Evolutionary conservation across 2,797 vertebrate genomes (phyloP).

Genomic region (Sardinella longiceps): DNA sequence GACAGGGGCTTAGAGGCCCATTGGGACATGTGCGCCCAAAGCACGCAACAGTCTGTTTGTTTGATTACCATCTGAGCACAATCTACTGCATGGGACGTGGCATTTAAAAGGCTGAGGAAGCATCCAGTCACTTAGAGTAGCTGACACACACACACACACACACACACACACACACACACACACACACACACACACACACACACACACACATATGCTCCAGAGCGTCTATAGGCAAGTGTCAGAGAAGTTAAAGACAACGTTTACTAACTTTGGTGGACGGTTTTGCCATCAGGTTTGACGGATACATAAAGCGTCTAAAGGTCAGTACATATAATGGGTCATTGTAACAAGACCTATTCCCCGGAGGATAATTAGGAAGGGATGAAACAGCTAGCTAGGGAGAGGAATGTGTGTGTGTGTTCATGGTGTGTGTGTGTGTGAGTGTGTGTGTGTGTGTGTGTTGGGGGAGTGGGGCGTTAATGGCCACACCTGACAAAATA

Average conservation of each 20-base stretch:
- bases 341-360: slow-evolving; percentile 9
- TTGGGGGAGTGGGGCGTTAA: neutral
- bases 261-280: neutral
- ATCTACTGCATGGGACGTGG: neutral
- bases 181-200: too few species aligned
- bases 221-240: neutral
- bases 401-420: neutral
- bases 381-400: neutral
- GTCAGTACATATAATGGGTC: neutral
- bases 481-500: slow-evolving; percentile 48
- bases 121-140: neutral
- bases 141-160: too few species aligned
- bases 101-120: neutral
- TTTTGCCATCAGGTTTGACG: neutral
- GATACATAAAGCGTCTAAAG: neutral
- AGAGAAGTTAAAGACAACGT: neutral
- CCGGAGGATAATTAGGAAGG: neutral
- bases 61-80: neutral
- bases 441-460: slow-evolving; percentile 13
- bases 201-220: neutral
- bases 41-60: neutral
- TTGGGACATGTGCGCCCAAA: neutral
- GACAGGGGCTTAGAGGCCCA: neutral
- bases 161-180: too few species aligned
- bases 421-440: too few species aligned